Evolutionary conservation across 2,113 vertebrate species (phyloP).

Genomic region (Carettochelys insculpta): DNA sequence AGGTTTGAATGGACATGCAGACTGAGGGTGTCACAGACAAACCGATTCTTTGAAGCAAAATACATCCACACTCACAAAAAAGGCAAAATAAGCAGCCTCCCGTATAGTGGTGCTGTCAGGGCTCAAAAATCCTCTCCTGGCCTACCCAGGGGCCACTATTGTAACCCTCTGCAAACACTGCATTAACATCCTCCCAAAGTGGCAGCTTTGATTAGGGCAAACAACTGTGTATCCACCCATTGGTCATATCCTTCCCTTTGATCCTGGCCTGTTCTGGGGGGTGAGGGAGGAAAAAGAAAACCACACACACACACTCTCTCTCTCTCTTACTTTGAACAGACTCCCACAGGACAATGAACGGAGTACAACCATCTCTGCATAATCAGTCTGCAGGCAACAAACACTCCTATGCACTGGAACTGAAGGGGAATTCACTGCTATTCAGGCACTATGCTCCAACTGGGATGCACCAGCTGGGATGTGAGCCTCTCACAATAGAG

Average conservation of each 20-base stretch:
- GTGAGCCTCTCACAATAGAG: background rate
- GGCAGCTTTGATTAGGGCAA: background rate
- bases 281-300: too few species aligned
- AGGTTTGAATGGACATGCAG: background rate
- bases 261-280: background rate
- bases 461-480: background rate
- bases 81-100: background rate
- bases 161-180: background rate
- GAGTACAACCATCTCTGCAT: background rate
- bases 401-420: background rate
- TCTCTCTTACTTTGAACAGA: background rate
- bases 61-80: background rate
- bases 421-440: fast-evolving
- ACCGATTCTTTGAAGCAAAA: background rate
- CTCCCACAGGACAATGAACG: background rate
- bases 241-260: background rate
- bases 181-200: background rate
- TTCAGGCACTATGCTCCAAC: background rate
- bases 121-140: background rate
- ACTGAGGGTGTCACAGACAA: background rate
- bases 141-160: background rate
- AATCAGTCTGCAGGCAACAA: background rate
- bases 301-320: too few species aligned
- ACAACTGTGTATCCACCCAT: background rate
- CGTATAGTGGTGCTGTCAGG: fast-evolving